Percentiles rank a stretch among this genome's conserved stretches.
Evolutionary conservation across 2,797 vertebrate genomes (phyloP).

Genomic region (Notolepis coatsorum): DNA sequence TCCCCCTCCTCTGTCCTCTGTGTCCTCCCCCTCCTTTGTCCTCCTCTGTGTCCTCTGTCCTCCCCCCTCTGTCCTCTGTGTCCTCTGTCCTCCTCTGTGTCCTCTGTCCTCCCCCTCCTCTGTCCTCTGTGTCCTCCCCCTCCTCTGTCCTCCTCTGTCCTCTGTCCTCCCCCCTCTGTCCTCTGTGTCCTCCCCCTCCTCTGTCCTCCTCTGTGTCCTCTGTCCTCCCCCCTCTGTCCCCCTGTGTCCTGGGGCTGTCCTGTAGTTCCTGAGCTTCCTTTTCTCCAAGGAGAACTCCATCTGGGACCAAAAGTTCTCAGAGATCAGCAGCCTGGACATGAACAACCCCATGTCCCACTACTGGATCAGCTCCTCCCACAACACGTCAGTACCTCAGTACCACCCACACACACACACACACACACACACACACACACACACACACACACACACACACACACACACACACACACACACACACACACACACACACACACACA

Average conservation of each 20-base stretch:
- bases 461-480: neutral
- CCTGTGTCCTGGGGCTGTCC: too few relatives aligned
- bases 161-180: constrained; percentile 3
- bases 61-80: too few relatives aligned
- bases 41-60: too few relatives aligned
- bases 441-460: neutral
- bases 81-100: too few relatives aligned
- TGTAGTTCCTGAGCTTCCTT: constrained; percentile 93
- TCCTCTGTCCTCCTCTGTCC: neutral
- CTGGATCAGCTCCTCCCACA: constrained; percentile 98
- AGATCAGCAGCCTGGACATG: constrained; percentile 89
- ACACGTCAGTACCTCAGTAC: constrained; percentile 87
- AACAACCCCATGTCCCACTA: constrained; percentile 98
- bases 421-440: neutral
- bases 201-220: neutral
- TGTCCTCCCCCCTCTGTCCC: constrained; percentile 11
- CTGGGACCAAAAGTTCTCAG: constrained; percentile 92
- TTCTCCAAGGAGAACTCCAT: constrained; percentile 97
- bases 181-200: neutral
- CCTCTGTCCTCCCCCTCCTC: too few relatives aligned
- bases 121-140: neutral
- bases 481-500: constrained; percentile 2
- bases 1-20: too few relatives aligned
- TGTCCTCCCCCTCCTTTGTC: too few relatives aligned
- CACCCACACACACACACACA: neutral